Conservation (phyloP, 2,888 invertebrate genomes). For the Cheilosia vulpina region DNA sequence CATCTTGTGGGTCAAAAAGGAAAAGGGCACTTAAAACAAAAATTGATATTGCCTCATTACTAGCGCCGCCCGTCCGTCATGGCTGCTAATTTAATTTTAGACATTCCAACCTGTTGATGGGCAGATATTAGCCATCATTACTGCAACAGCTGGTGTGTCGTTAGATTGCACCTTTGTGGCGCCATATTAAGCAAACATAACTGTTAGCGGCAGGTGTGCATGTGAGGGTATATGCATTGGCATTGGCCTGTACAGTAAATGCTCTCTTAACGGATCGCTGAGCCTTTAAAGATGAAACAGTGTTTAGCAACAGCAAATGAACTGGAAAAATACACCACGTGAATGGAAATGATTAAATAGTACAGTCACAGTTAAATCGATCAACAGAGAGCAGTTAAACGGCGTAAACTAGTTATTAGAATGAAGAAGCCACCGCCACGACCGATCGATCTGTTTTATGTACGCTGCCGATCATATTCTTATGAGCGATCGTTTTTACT, state of each 20-base stretch:
- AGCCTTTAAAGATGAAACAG: no score
- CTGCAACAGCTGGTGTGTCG: conserved; percentile 2
- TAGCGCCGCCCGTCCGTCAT: neutral
- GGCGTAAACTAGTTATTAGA: conserved; percentile 46
- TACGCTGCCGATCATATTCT: neutral
- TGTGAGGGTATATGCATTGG: neutral
- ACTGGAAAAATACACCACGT: conserved; percentile 25
- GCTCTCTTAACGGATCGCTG: no score
- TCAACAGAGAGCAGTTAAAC: conserved; percentile 53
- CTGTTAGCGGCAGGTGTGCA: conserved; percentile 32
- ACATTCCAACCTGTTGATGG: conserved; percentile 61
- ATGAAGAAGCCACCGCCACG: neutral
- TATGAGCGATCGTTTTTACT: neutral
- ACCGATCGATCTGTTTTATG: conserved; percentile 4
- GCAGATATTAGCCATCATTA: conserved; percentile 65
- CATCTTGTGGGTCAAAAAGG: conserved; percentile 65
- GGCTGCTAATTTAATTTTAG: conserved; percentile 58
- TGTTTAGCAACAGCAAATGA: neutral
- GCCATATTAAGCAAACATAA: conserved; percentile 68
- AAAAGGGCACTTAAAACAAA: conserved; percentile 62
- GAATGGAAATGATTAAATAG: conserved; percentile 45
- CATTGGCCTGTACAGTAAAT: neutral
- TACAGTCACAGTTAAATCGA: conserved; percentile 67
- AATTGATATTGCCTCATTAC: conserved; percentile 70
- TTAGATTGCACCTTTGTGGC: conserved; percentile 30